phyloP scores from a whole-genome alignment of 64 coral and sea anemone genomes.

The Hydrozoanthus tunicans region DNA sequence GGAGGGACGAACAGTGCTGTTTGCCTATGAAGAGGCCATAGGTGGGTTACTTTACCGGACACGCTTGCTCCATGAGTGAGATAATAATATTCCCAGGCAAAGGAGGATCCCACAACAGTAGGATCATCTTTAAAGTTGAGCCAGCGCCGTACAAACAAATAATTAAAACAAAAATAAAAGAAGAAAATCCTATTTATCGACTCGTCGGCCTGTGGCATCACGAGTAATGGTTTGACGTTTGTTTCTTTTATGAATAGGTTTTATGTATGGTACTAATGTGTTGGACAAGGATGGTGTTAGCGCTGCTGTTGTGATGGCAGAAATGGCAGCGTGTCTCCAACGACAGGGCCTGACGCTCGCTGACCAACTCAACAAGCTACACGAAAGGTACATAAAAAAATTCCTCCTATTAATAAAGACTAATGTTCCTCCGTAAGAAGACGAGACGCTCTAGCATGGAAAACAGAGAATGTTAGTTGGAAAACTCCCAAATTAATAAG shows the following conservation, averaged over 20 bases:
- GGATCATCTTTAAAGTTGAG: too few species aligned
- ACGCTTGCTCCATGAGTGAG: too few species aligned
- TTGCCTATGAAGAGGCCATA: slow-evolving; percentile 99
- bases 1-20: slow-evolving; percentile 89
- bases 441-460: too few species aligned
- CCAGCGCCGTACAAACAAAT: too few species aligned
- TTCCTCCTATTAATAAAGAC: neutral
- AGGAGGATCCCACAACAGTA: too few species aligned
- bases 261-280: slow-evolving; percentile 97
- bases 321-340: slow-evolving; percentile 86
- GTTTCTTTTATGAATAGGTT: slow-evolving; percentile 55
- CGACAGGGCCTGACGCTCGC: slow-evolving; percentile 76
- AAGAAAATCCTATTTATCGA: too few species aligned
- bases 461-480: too few species aligned
- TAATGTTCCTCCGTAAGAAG: neutral
- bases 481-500: too few species aligned
- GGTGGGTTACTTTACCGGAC: slow-evolving; percentile 49
- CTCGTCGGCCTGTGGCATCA: too few species aligned
- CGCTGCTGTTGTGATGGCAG: slow-evolving; percentile 90
- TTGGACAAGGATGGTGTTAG: slow-evolving; percentile 98
- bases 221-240: neutral
- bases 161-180: too few species aligned
- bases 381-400: slow-evolving; percentile 64
- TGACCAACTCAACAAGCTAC: slow-evolving; percentile 81
- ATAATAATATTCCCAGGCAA: too few species aligned